Evolutionary conservation across 1,140 invertebrate genomes (phyloP).

Genomic region (Bombus vancouverensis): DNA sequence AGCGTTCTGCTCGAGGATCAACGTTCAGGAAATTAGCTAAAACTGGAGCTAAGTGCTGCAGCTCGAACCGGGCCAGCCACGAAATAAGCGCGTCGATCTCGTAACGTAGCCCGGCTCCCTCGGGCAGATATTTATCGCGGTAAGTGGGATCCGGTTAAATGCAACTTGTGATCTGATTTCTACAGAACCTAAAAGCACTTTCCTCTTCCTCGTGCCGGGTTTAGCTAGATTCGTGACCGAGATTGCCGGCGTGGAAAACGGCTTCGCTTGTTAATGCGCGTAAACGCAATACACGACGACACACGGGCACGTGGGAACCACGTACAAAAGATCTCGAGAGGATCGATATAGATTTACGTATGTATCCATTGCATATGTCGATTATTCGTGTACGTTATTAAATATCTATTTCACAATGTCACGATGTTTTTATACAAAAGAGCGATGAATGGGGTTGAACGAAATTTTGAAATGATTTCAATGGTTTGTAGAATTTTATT

Average conservation of each 20-base stretch:
- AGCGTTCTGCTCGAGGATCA: conserved; percentile 44
- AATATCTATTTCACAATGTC: too few species aligned
- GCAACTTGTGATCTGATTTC: conserved; percentile 75
- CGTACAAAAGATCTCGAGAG: conserved; percentile 14
- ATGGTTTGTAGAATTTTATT: not conserved
- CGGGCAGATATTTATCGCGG: conserved; percentile 74
- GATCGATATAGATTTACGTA: not conserved
- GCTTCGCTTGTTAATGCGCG: conserved; percentile 48
- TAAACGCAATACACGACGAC: conserved; percentile 12
- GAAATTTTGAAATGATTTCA: too few species aligned
- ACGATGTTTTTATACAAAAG: not conserved
- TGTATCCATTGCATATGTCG: not conserved
- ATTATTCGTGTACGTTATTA: not conserved
- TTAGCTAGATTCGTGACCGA: conserved; percentile 56
- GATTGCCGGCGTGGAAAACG: conserved; percentile 60
- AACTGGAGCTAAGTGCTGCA: conserved; percentile 63
- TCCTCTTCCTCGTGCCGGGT: conserved; percentile 42
- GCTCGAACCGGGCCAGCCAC: conserved; percentile 52
- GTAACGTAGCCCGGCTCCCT: conserved; percentile 37
- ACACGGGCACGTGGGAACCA: conserved; percentile 50
- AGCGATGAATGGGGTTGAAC: not conserved
- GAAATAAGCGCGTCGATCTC: conserved; percentile 69
- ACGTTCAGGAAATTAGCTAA: conserved; percentile 66
- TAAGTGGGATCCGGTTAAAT: conserved; percentile 77
- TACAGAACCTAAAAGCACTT: conserved; percentile 68